Evolutionary conservation across 92 coral and sea anemone species (phyloP), one percentile per base, ranked within the genome.

Genomic region (Palythoa caribaeorum): DNA sequence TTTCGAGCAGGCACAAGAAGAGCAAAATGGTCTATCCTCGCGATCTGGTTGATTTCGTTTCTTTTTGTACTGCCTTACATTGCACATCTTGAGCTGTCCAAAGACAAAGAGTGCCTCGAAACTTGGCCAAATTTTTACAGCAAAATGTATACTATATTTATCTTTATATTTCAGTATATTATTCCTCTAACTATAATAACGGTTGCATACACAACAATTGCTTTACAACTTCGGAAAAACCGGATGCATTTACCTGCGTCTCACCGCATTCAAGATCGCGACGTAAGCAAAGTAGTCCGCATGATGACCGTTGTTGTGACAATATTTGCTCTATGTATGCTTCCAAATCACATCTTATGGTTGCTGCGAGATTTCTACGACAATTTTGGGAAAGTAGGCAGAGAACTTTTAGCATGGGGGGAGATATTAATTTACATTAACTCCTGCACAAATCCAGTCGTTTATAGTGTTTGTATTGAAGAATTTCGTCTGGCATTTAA

Each of bases 311-410:
- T 95, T 0, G 98, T 95, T 7, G 98, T 95, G 1, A 68, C 90
- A 1, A 93, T 95, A 36, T 95, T 95, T 72, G 98, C 96, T 1
- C 93, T 93, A 8, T 91, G 94, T n/a, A 89, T 95, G 93, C 93
- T 95, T 9, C 98, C 98, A 14, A 95, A 95, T 78, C 98, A 95
- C 73, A 94, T 95, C 15, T 52, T 95, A 10, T 95, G 98, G 98
- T 83, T 95, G 2, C 84, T 94, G 16, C 86, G 90, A 63, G 98
- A 95, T 50, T 95, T 95, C 37, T 65, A 70, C 9, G 52, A 80
- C 3, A 54, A 72, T 40, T 72, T 84, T n/a, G 80, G 90, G 9
- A 84, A 65, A 20, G 40, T 75, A 11, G 65, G 76, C 5, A 83
- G 92, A 13, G 77, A 93, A 6, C 87, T 95, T 48, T 88, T 84